Percentiles rank a stretch among this genome's conserved stretches.
These are phyloP conservation scores for Drosophila nikananu DNA, from an alignment of 1,140 invertebrate genomes.

Conservation along the genomic window DNA sequence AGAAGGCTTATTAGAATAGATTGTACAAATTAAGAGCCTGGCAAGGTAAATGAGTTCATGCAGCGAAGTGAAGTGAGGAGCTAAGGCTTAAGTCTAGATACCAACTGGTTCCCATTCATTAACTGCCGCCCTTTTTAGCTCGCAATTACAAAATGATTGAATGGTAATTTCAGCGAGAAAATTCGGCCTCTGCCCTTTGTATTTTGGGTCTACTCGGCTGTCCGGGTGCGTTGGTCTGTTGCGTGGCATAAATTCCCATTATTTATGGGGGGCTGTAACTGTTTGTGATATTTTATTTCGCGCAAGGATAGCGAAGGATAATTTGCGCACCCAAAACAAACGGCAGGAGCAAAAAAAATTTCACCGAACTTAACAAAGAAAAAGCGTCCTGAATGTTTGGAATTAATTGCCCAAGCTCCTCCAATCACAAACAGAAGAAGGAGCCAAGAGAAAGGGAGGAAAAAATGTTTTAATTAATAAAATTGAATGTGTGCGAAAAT, in stretches of 20 bases:
- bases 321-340: conserved; percentile 62
- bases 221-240: conserved; percentile 18
- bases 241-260: conserved; percentile 83
- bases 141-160: conserved; percentile 84
- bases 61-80: conserved; percentile 27
- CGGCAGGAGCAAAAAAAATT: conserved; percentile 13
- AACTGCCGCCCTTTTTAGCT: conserved; percentile 8
- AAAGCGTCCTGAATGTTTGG: conserved; percentile 82
- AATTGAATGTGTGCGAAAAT: conserved; percentile 84
- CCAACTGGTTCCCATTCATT: neutral
- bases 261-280: conserved; percentile 83
- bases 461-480: conserved; percentile 85
- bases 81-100: neutral
- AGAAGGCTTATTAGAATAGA: conserved; percentile 77
- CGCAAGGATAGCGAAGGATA: conserved; percentile 76
- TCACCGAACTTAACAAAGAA: conserved; percentile 81
- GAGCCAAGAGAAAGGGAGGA: conserved; percentile 37
- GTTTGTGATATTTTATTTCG: conserved; percentile 85
- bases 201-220: conserved; percentile 20
- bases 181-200: conserved; percentile 57
- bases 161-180: conserved; percentile 80
- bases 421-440: conserved; percentile 64
- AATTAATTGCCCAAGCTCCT: conserved; percentile 82
- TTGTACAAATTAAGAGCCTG: conserved; percentile 68
- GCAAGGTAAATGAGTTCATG: conserved; percentile 55